Evolutionary conservation across 2,113 vertebrate genomes (phyloP), one percentile per base, ranked within the genome.

Genomic region (Danio rerio): DNA sequence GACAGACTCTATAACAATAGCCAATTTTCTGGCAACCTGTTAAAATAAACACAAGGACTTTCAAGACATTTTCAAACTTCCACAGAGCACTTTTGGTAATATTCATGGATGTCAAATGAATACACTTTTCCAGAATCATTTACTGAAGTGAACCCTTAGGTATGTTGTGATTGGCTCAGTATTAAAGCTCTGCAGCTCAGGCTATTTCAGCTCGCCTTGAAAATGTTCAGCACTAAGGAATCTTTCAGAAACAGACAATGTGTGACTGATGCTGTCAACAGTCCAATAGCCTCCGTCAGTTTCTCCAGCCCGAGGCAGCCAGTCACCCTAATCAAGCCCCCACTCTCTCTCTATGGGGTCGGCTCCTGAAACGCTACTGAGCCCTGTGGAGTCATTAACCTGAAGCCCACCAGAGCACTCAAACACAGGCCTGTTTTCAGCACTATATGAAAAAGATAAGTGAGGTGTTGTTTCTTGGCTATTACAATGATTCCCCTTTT

Each of bases 351-450:
- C 90, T 89, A 56, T 20, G 86, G 90, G 91, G 88, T 73, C n/a
- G 74, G 52, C 69, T 82, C 62, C 89, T 91, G 90, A 87, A 81
- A 56, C 86, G 91, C 89, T 85, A 89, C 89, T 93, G 92, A 94
- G 91, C 92, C 90, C 45, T 81, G 87, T 90, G 87, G 85, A 90
- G 91, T 93, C 90, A 93, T 93, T 93, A 94, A 93, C 92, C 91
- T 93, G 92, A 61, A 83, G 72, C 72, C 76, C 56, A 83, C 71
- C 65, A 77, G 77, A 58, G 85, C 52, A 21, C 76, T 61, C 73
- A 42, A 66, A 66, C 66, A 83, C 78, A 78, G 81, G 75, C 65
- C 70, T 69, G 49, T 59, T 65, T 78, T 81, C 52, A 81, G 45
- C 70, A 8, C 71, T 47, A 42, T 20, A 70, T 45, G 52, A 58